phyloP scores from a whole-genome alignment of 1,140 invertebrate species.

The Condylostylus longicornis region DNA sequence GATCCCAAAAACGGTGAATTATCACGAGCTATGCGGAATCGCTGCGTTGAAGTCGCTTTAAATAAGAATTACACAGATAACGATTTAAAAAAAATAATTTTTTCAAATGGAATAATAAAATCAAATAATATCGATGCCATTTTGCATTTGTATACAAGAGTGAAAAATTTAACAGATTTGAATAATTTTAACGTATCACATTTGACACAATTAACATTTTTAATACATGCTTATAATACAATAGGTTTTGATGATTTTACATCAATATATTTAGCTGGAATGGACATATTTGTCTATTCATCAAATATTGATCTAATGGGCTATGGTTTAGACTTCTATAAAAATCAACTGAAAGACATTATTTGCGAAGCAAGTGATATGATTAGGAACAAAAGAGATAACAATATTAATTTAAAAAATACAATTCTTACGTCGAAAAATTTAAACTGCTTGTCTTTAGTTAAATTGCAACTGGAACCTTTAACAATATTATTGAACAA shows the following conservation, averaged over 20 bases:
- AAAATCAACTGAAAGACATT: conserved; percentile 26
- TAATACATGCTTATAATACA: conserved; percentile 19
- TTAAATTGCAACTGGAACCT: conserved; percentile 21
- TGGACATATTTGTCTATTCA: conserved; percentile 30
- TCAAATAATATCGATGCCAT: conserved; percentile 32
- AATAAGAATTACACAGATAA: conserved; percentile 30
- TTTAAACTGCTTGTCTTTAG: conserved; percentile 14
- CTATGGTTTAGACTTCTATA: conserved; percentile 24
- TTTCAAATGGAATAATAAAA: conserved; percentile 34
- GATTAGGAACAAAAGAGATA: background rate
- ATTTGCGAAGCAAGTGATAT: conserved; percentile 14
- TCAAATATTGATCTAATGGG: conserved; percentile 27
- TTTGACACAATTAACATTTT: conserved; percentile 23
- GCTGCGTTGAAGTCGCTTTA: conserved; percentile 86
- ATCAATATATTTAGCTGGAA: conserved; percentile 24
- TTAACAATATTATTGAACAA: conserved; percentile 15
- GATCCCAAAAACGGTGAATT: conserved; percentile 90
- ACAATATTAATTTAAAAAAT: conserved; percentile 6
- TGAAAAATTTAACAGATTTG: conserved; percentile 27
- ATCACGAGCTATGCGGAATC: conserved; percentile 94
- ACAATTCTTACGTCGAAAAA: conserved; percentile 17
- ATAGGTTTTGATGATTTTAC: conserved; percentile 22
- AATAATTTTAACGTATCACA: conserved; percentile 26
- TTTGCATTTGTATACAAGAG: conserved; percentile 36
- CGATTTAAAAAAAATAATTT: conserved; percentile 42